Conservation (phyloP, 2,797 vertebrate species). For the Amblyraja radiata region DNA sequence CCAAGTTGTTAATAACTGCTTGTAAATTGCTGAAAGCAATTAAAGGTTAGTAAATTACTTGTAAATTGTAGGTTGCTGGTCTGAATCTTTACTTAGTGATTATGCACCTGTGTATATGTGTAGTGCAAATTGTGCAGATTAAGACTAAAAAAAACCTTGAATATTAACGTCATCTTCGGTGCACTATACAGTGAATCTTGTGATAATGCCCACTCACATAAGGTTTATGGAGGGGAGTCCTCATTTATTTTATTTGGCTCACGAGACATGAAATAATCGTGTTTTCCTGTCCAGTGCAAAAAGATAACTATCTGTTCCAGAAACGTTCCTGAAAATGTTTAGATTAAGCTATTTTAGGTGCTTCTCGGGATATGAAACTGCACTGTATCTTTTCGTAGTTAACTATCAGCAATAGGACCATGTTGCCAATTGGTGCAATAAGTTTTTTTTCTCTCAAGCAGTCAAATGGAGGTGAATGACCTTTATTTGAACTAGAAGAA, state of each 20-base stretch:
- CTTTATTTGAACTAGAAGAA: constrained; percentile 26
- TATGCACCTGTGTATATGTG: background rate
- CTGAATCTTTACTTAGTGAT: background rate
- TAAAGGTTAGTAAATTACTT: background rate
- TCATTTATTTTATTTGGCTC: background rate
- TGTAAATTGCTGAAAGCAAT: background rate
- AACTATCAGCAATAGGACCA: background rate
- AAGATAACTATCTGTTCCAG: background rate
- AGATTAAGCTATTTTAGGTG: background rate
- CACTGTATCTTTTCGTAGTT: background rate
- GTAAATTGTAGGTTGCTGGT: background rate
- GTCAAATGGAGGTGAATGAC: constrained; percentile 6
- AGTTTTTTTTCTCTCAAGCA: background rate
- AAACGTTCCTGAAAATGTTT: background rate
- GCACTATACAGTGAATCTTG: background rate
- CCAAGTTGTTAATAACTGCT: background rate
- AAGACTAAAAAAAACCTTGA: background rate
- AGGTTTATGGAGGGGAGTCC: background rate
- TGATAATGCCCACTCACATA: too few relatives aligned
- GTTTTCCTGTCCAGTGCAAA: background rate
- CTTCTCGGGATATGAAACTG: background rate
- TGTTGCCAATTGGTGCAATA: background rate
- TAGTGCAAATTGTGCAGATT: background rate
- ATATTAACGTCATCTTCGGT: background rate
- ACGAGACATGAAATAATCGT: background rate